These are phyloP conservation scores for Umimayanthus kanabou DNA, from an alignment of 92 coral and sea anemone species.

Conservation along the genomic window DNA sequence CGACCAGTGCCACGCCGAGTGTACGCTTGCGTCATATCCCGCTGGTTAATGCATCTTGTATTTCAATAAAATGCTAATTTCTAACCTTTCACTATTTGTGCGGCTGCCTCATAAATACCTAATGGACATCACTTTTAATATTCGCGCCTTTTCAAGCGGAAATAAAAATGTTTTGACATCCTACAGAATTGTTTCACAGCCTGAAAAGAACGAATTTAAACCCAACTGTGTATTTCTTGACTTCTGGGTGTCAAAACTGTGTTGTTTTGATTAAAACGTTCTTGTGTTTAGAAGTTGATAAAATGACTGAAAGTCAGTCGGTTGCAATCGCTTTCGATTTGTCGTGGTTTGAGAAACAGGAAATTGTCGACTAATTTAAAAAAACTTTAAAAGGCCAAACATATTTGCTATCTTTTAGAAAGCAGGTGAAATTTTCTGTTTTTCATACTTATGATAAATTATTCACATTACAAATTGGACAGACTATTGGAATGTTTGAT, in stretches of 20 bases:
- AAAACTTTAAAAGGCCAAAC: slow-evolving; percentile 28
- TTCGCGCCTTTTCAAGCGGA: slow-evolving; percentile 3
- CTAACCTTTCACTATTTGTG: slow-evolving; percentile 22
- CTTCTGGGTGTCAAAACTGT: slow-evolving; percentile 3
- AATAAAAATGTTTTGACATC: slow-evolving; percentile 18
- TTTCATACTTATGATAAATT: slow-evolving; percentile 3
- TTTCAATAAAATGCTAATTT: slow-evolving; percentile 39
- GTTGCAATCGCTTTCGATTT: background rate
- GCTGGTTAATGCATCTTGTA: slow-evolving; percentile 31
- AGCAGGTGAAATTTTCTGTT: slow-evolving; percentile 20
- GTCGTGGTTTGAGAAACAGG: slow-evolving; percentile 2
- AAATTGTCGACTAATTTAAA: slow-evolving; percentile 1
- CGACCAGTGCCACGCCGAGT: slow-evolving; percentile 8
- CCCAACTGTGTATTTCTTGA: background rate
- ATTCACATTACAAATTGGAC: slow-evolving; percentile 7
- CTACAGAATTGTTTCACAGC: background rate
- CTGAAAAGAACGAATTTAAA: background rate
- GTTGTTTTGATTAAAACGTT: background rate
- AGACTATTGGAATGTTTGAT: background rate
- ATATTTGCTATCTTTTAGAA: background rate
- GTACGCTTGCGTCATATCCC: slow-evolving; percentile 21
- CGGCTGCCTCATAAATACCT: slow-evolving; percentile 37
- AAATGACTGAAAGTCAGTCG: background rate
- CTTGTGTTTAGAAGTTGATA: background rate
- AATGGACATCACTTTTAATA: slow-evolving; percentile 1